Evolutionary conservation across 37 sponge, comb jelly and placozoan species (phyloP).

Genomic region (Halisarca cf. caerulea): DNA sequence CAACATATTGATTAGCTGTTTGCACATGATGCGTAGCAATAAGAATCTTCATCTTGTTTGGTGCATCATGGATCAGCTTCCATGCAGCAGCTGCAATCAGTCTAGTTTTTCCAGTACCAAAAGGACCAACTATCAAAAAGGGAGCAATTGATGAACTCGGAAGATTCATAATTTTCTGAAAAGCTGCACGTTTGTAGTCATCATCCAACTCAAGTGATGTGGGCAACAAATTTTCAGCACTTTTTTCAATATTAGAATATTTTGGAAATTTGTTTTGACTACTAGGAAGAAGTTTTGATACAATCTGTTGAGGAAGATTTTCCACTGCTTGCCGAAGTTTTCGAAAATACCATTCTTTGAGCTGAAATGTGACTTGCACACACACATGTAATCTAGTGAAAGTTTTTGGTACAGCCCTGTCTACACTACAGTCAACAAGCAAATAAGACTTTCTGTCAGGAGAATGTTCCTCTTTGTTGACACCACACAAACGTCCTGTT

Average conservation of each 20-base stretch:
- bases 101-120: slow-evolving; percentile 82
- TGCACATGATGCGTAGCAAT: slow-evolving; percentile 72
- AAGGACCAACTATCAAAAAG: slow-evolving; percentile 59
- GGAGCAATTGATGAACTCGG: slow-evolving; percentile 34
- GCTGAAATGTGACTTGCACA: slow-evolving; percentile 39
- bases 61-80: not conserved
- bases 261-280: not conserved
- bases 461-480: not conserved
- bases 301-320: slow-evolving; percentile 1
- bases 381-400: too few relatives aligned
- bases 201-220: not conserved
- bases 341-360: slow-evolving; percentile 69
- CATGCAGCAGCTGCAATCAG: slow-evolving; percentile 59
- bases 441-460: not conserved
- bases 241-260: not conserved
- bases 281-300: slow-evolving; percentile 46
- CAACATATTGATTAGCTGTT: slow-evolving; percentile 51
- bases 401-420: not conserved
- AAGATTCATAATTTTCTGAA: slow-evolving; percentile 16
- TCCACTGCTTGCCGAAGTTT: slow-evolving; percentile 42
- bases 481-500: not conserved
- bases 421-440: not conserved
- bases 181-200: slow-evolving; percentile 20
- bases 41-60: slow-evolving; percentile 30
- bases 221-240: not conserved